phyloP scores from a whole-genome alignment of 2,888 invertebrate species.

The Leptura quadrifasciata region DNA sequence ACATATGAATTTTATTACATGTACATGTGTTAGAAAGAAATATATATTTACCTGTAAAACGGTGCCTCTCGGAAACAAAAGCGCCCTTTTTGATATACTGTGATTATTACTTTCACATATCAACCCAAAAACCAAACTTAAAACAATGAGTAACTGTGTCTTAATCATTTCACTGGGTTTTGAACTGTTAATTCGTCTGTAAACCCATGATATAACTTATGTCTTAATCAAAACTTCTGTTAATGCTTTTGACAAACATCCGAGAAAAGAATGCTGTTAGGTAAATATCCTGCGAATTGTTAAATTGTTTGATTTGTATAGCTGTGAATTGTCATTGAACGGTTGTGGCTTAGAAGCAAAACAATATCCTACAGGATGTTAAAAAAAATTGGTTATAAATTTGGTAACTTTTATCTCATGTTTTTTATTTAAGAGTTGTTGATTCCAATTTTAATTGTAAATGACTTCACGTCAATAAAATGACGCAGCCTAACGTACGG shows the following conservation, averaged over 20 bases:
- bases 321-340: not conserved
- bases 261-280: not conserved
- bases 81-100: constrained; percentile 11
- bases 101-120: not conserved
- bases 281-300: not conserved
- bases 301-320: not conserved
- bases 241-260: constrained; percentile 6
- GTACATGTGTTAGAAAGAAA: too few species aligned
- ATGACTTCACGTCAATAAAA: too few species aligned
- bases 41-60: constrained; percentile 22
- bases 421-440: too few species aligned
- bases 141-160: not conserved
- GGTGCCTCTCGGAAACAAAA: constrained; percentile 11
- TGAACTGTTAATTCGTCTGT: not conserved
- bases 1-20: too few species aligned
- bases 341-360: too few species aligned
- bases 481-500: too few species aligned
- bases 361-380: too few species aligned
- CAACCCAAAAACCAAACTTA: not conserved
- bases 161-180: not conserved
- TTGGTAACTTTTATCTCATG: too few species aligned
- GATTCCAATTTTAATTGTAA: too few species aligned
- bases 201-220: not conserved
- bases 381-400: too few species aligned
- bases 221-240: not conserved